Evolutionary conservation across 2,797 vertebrate species (phyloP), one percentile per base, ranked within the genome.

Genomic region (Neosilurus mollespiculum): DNA sequence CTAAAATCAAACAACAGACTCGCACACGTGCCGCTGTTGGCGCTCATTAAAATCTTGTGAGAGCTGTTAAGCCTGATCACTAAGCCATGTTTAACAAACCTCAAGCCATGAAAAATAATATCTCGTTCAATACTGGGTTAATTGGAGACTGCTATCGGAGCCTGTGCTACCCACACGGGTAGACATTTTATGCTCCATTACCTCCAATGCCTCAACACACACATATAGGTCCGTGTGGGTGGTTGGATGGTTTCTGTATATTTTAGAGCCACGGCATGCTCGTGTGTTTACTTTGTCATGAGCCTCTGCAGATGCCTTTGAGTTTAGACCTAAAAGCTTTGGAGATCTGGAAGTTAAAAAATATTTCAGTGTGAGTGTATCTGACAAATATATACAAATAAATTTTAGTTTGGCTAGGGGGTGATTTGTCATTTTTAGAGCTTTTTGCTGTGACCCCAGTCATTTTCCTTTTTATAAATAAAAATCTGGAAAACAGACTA

Each of bases 51-150:
- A 83, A 71, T 81, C 1, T 56, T 30, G 5, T 7, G 76, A 81
- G 82, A 37, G 26, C 56, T 54, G 49, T 83, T 86, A 73, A 53
- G 9, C 20, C 30, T 72, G 43, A 72, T 66, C 49, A 22, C 58
- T 30, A 37, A 76, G 75, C 73, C 78, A 53, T 81, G 73, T 69
- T 81, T 22, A 56, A 66, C 65, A 79, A 71, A 86, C 73, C 81
- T 86, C 81, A 62, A 80, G 69, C 78, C 81, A 80, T 83, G 24
- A 67, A 34, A 80, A 83, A 85, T 81, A 77, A 81, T 81, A 81
- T 37, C 51, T 2, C n/a, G 26, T 66, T 76, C 69, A 81, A 64
- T 81, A n/a, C 16, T 30, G 24, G 78, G 22, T 73, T 86, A 80
- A 86, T 85, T 86, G 72, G 69, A 78, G 83, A 49, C 62, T 80